These are phyloP conservation scores for Siniperca obscura DNA, from an alignment of 2,797 vertebrate species.

Conservation along the genomic window DNA sequence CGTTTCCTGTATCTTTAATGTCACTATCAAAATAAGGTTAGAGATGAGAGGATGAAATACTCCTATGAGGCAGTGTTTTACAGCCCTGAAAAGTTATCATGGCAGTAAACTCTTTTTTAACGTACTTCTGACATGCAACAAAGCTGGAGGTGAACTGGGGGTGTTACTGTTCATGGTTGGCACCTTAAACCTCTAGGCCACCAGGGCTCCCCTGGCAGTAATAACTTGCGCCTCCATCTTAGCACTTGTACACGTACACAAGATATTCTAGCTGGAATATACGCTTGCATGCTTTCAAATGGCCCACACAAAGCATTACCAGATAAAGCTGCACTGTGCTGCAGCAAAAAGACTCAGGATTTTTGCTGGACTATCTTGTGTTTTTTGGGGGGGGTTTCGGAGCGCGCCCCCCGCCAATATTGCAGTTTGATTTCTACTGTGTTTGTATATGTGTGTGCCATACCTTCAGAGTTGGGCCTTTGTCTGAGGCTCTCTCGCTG, in stretches of 20 bases:
- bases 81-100: neutral
- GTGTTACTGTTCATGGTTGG: too few relatives aligned
- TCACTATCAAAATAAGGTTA: neutral
- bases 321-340: neutral
- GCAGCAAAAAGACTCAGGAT: neutral
- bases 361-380: neutral
- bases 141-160: too few relatives aligned
- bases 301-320: neutral
- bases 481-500: slow-evolving; percentile 95
- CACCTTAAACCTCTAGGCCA: neutral
- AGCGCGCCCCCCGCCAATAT: neutral
- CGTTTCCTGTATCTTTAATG: neutral
- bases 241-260: neutral
- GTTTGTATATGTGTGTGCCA: neutral
- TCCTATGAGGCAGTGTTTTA: neutral
- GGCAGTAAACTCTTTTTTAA: too few relatives aligned
- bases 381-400: neutral
- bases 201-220: neutral
- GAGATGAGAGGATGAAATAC: neutral
- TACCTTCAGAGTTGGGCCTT: slow-evolving; percentile 96
- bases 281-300: neutral
- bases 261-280: too few relatives aligned
- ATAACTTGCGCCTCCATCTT: neutral
- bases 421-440: neutral
- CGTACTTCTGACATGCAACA: too few relatives aligned